These are phyloP conservation scores for Branchipolynoe longqiensis DNA, from an alignment of 2,888 invertebrate genomes.

Conservation along the genomic window DNA sequence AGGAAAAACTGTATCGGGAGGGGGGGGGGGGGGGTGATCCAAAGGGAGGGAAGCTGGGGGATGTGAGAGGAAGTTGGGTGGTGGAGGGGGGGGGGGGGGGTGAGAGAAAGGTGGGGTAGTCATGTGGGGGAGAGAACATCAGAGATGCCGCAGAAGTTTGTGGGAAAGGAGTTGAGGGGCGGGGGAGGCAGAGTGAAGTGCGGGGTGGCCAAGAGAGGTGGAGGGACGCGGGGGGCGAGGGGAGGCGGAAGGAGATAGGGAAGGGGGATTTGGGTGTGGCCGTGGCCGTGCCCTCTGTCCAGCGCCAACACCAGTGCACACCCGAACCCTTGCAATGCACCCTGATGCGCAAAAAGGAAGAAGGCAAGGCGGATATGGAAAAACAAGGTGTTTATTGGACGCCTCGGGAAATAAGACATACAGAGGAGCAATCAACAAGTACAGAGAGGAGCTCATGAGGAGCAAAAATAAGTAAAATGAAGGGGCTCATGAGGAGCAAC, in stretches of 20 bases:
- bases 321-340: no score
- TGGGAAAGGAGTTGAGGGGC: neutral
- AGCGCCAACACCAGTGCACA: no score
- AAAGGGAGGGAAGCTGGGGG: neutral
- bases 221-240: neutral
- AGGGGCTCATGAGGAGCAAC: no score
- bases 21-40: neutral
- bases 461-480: no score
- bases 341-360: no score
- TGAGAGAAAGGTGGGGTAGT: neutral
- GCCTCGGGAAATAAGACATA: no score
- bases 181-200: neutral
- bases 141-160: neutral
- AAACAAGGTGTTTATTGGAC: no score
- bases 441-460: no score
- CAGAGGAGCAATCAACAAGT: no score
- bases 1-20: neutral
- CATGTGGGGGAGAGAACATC: neutral
- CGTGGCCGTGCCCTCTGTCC: no score
- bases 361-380: no score
- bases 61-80: neutral
- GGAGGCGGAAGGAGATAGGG: neutral
- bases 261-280: no score
- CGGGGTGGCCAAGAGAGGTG: neutral
- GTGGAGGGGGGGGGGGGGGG: neutral